A percentile compares a stretch with the other conserved stretches of the same genome.
Evolutionary conservation across 2,113 vertebrate genomes (phyloP).

Genomic region (Tachuris rubrigastra): DNA sequence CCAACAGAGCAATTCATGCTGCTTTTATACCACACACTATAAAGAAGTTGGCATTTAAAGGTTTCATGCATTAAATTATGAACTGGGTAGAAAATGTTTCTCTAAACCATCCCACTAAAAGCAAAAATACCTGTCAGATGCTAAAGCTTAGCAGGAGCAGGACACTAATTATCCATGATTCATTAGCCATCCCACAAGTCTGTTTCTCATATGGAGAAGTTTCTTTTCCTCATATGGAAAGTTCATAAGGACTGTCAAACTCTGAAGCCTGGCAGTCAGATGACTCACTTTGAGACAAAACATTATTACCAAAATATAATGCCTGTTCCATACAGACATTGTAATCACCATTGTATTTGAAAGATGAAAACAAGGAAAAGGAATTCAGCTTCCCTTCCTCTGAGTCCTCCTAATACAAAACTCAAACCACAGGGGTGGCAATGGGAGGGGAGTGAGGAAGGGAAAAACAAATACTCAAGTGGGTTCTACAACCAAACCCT

Average conservation of each 20-base stretch:
- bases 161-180: neutral
- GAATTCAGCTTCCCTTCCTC: constrained; percentile 57
- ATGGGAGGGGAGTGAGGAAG: neutral
- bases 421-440: constrained; percentile 44
- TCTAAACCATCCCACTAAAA: neutral
- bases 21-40: accelerated
- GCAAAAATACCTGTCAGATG: neutral
- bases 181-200: neutral
- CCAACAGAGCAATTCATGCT: neutral
- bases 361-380: constrained; percentile 57
- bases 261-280: neutral
- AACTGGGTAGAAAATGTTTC: neutral
- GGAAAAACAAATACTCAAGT: neutral
- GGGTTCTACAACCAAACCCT: neutral
- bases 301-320: constrained; percentile 6
- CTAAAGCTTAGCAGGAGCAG: neutral
- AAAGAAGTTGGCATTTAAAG: neutral
- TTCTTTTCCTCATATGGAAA: constrained; percentile 17
- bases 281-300: constrained; percentile 54
- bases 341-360: constrained; percentile 45
- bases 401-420: constrained; percentile 47
- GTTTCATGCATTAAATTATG: neutral
- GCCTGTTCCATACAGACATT: neutral
- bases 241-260: neutral
- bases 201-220: too few relatives aligned